Base-by-base conservation (phyloP, 2,888 invertebrate genomes). In the Drosophila antonietae region DNA sequence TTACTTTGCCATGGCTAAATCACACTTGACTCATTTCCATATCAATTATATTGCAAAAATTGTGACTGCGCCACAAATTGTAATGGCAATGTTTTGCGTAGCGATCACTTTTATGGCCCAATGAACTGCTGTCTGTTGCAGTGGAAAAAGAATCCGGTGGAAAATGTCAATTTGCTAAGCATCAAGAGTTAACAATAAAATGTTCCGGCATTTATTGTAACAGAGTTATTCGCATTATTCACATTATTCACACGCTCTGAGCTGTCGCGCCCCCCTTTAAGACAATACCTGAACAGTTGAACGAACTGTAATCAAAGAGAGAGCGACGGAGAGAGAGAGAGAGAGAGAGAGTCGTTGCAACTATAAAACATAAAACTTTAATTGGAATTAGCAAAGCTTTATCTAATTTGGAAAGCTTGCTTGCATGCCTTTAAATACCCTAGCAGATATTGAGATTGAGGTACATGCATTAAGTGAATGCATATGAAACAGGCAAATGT, bases 211-310 rank as follows among this genome's bases (percentile, higher is more conserved):
- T 49, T 33, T 49, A 59, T 57, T 57, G 49, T 51, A 28, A 47
- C 43, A 52, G 56, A 58, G 23, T 55, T 39, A 57, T 58, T 58
- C 46, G 14, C 58, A 58, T 28, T 41, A 41, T 60, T 67, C 18
- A 55, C 58, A 58, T 37, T 20, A 41, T 61, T 67, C 33, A 47
- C 33, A 35, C 56, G 56, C 44, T 61, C 37, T 53, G 61, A 68
- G 71, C 41, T 58, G 76, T 57, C 47, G 63, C n/a, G 69, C 69
- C 65, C 49, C 31, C 44, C 23, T 35, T 23, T 7, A 9, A 15
- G 4, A 8, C 37, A 60, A 33, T n/a, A 76, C 33, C 43, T 73
- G 53, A 71, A 35, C 33, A 72, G 78, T 78, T 78, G 72, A 78
- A 78, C 67, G 78, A 78, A 81, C 78, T 72, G 43, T 31, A 14